Percentiles rank a stretch among this genome's conserved stretches.
These are phyloP conservation scores for human (Homo sapiens) DNA, from an alignment of 2,113 vertebrate species.

Conservation along the genomic window GRCh38 chr3:115372001-115372500, in stretches of 20 bases:
- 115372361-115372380: background rate
- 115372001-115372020: background rate
- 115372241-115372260: background rate
- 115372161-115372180: slow-evolving; percentile 44
- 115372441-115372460: background rate
- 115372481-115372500: background rate
- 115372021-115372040: background rate
- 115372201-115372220: background rate
- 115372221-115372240: background rate
- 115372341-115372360: background rate
- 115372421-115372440: background rate
- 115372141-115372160: slow-evolving; percentile 35
- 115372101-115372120: slow-evolving; percentile 8
- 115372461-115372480: background rate
- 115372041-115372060: background rate
- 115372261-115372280: background rate
- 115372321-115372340: background rate
- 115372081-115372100: background rate
- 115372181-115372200: slow-evolving; percentile 33
- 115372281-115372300: slow-evolving; percentile 1
- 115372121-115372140: background rate
- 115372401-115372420: background rate
- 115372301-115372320: background rate
- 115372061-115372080: background rate
- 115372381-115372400: background rate